phyloP scores from a whole-genome alignment of 92 coral and sea anemone genomes.

The Nematostella vectensis region DNA sequence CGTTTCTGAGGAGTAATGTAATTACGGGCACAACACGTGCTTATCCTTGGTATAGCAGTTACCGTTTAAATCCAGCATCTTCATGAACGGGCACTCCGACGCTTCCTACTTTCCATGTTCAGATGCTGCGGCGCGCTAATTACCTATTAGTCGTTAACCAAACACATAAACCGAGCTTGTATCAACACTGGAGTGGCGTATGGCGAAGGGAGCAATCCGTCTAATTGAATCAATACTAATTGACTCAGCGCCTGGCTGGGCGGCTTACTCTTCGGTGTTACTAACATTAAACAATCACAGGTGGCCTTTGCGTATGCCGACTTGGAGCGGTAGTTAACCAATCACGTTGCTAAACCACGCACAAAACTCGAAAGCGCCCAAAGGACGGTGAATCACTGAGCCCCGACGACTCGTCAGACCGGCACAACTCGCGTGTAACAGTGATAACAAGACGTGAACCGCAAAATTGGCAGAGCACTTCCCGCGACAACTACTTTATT shows the following conservation, averaged over 20 bases:
- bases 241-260: constrained; percentile 17
- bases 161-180: constrained; percentile 16
- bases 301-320: constrained; percentile 41
- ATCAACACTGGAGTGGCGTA: constrained; percentile 40
- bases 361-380: neutral
- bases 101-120: neutral
- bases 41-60: neutral
- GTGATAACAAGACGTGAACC: no score
- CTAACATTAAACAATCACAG: constrained; percentile 25
- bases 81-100: neutral
- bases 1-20: neutral
- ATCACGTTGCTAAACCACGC: constrained; percentile 9
- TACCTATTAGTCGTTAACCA: constrained; percentile 18
- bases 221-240: constrained; percentile 50
- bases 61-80: neutral
- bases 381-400: no score
- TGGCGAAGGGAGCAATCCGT: constrained; percentile 12
- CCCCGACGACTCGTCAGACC: no score
- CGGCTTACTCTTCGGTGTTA: constrained; percentile 20
- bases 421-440: no score
- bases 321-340: constrained; percentile 6
- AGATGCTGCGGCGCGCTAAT: constrained; percentile 9
- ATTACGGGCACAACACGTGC: neutral
- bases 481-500: no score
- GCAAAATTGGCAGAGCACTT: no score